A percentile compares a stretch with the other conserved stretches of the same genome.
phyloP scores from a whole-genome alignment of 2,888 invertebrate genomes.

The Catocala sponsa region DNA sequence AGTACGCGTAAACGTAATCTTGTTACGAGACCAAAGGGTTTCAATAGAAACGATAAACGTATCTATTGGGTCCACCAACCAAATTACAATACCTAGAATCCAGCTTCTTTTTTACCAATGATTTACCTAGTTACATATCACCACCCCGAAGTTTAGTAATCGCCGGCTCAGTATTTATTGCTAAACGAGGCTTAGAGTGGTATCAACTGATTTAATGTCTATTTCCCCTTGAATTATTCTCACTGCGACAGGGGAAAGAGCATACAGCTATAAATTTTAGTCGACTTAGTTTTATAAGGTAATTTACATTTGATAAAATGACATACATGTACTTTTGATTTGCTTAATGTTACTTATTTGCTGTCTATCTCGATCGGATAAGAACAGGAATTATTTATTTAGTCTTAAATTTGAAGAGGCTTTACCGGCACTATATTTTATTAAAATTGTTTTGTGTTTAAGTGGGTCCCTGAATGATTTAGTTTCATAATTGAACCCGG shows the following conservation, averaged over 20 bases:
- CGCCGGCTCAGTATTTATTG: constrained; percentile 18
- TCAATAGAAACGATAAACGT: too few species aligned
- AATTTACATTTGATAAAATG: constrained; percentile 14
- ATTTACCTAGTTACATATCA: constrained; percentile 2
- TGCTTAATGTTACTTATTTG: constrained; percentile 16
- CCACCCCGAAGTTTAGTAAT: constrained; percentile 20
- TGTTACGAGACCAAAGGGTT: too few species aligned
- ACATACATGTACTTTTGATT: constrained; percentile 5
- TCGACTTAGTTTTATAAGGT: constrained; percentile 22
- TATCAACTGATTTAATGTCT: constrained; percentile 18
- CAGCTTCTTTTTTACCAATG: neutral
- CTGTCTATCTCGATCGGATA: constrained; percentile 4
- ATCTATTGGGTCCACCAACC: too few species aligned
- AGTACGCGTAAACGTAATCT: too few species aligned
- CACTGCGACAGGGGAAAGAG: constrained; percentile 8
- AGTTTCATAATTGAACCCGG: too few species aligned
- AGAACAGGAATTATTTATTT: neutral
- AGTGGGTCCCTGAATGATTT: too few species aligned
- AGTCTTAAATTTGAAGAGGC: neutral
- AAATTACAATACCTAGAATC: too few species aligned
- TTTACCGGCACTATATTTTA: neutral
- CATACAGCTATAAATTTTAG: constrained; percentile 18
- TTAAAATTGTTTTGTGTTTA: too few species aligned
- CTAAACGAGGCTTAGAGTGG: constrained; percentile 22
- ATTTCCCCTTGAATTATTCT: constrained; percentile 16